Conservation (phyloP, 2,888 invertebrate species). For the Theretra japonica region DNA sequence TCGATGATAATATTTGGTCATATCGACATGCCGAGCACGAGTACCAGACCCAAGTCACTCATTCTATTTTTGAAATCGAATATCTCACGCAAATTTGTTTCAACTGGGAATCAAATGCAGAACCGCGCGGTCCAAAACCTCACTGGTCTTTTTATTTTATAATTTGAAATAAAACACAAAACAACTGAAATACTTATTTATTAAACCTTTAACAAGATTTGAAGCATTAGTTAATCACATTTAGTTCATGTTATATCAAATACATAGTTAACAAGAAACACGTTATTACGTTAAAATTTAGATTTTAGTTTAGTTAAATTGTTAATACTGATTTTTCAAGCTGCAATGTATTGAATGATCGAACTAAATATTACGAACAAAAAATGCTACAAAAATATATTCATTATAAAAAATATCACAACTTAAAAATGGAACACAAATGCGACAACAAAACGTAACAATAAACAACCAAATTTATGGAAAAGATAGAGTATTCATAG, state of each 20-base stretch:
- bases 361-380: neutral
- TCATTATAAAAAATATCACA: neutral
- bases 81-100: no score
- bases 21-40: no score
- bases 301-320: constrained; percentile 1
- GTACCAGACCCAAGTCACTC: no score
- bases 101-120: no score
- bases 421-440: neutral
- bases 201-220: constrained; percentile 18
- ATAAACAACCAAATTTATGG: neutral
- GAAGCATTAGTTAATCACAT: constrained; percentile 10
- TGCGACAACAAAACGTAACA: neutral
- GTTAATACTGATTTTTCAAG: neutral
- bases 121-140: no score
- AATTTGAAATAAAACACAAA: neutral
- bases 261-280: constrained; percentile 15
- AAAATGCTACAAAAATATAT: constrained; percentile 9
- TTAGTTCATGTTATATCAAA: neutral
- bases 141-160: no score
- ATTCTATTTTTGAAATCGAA: no score
- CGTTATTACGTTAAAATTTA: neutral
- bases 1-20: no score
- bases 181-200: constrained; percentile 15
- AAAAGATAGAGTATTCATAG: neutral
- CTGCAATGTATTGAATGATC: neutral